phyloP scores from a whole-genome alignment of 2,113 vertebrate genomes.

The Sturnira hondurensis region DNA sequence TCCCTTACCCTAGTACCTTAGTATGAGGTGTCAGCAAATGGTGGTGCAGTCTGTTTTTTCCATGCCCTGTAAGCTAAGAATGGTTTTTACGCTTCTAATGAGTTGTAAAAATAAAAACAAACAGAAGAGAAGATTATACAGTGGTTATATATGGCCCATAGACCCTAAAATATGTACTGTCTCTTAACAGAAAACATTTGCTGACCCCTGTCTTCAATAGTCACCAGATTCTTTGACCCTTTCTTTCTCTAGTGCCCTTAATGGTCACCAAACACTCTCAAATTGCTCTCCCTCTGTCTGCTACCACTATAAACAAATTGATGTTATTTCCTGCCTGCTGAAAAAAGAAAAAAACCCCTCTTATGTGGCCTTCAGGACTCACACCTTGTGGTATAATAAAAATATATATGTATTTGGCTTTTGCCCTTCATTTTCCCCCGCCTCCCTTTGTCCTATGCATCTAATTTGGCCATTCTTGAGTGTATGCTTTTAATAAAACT shows the following conservation, averaged over 20 bases:
- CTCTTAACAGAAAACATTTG: background rate
- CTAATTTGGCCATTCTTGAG: background rate
- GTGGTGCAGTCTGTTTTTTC: background rate
- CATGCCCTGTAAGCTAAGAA: background rate
- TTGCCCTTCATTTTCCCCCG: background rate
- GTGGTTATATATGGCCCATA: background rate
- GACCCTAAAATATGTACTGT: slow-evolving; percentile 17
- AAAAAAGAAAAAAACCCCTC: background rate
- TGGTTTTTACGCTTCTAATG: background rate
- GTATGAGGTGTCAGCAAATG: background rate
- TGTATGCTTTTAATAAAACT: background rate
- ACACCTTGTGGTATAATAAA: background rate
- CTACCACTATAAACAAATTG: background rate
- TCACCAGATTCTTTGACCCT: background rate
- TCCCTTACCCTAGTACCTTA: background rate
- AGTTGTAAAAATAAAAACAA: background rate
- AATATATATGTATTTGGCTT: background rate
- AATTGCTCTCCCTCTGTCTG: background rate
- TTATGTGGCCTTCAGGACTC: background rate
- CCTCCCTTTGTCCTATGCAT: background rate
- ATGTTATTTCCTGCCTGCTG: background rate
- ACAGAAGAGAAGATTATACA: background rate
- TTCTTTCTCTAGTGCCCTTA: background rate
- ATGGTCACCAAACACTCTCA: background rate
- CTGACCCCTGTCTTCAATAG: background rate